These are phyloP conservation scores for Holotrichia oblita DNA, from an alignment of 1,140 invertebrate species.

Conservation along the genomic window DNA sequence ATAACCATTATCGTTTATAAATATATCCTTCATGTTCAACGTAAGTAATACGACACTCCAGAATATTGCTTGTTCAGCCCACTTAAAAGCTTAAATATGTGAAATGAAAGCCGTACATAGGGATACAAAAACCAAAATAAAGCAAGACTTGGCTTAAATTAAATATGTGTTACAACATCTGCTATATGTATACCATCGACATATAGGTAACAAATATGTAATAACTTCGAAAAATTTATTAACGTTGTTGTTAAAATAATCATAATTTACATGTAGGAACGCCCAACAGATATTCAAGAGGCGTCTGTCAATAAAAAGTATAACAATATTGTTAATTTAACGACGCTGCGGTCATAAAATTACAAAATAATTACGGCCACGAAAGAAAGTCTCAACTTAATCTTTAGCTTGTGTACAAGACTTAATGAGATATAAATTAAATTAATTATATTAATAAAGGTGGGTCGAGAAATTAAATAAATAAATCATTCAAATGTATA, in stretches of 20 bases:
- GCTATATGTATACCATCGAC: background rate
- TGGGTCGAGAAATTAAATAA: conserved; percentile 33
- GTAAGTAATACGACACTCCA: conserved; percentile 5
- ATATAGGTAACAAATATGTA: conserved; percentile 4
- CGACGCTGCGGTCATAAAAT: conserved; percentile 25
- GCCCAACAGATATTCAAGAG: conserved; percentile 21
- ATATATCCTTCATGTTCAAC: background rate
- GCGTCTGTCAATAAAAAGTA: conserved; percentile 29
- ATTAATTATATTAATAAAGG: conserved; percentile 39
- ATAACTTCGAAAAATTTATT: conserved; percentile 27
- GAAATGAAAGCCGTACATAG: background rate
- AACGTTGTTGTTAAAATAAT: conserved; percentile 27
- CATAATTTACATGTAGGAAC: conserved; percentile 33
- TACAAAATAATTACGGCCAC: conserved; percentile 23
- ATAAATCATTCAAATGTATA: conserved; percentile 32
- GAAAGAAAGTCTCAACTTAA: background rate
- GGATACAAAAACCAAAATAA: background rate
- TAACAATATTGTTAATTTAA: conserved; percentile 38
- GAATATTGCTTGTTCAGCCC: background rate
- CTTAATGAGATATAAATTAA: conserved; percentile 39
- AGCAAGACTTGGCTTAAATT: conserved; percentile 4
- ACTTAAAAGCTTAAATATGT: conserved; percentile 23
- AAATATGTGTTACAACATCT: background rate
- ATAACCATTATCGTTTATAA: background rate
- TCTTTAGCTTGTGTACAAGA: conserved; percentile 19